A percentile compares a stretch with the other conserved stretches of the same genome.
Evolutionary conservation across 2,888 invertebrate genomes (phyloP).

Genomic region (Orthonychiurus folsomi): DNA sequence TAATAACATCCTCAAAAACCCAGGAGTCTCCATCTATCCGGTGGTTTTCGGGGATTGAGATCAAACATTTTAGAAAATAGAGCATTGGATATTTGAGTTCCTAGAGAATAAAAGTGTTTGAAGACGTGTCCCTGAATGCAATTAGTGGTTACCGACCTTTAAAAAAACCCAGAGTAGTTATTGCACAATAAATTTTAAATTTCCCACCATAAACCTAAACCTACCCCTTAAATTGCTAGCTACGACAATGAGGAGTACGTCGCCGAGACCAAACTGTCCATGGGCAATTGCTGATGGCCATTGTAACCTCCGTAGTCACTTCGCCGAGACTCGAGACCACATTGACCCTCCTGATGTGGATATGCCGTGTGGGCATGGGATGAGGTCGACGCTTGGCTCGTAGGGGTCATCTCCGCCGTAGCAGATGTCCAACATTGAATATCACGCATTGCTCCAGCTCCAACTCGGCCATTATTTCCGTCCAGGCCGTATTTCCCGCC

Average conservation of each 20-base stretch:
- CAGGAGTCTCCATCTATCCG: too few relatives aligned
- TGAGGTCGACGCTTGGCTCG: not conserved
- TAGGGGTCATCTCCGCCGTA: not conserved
- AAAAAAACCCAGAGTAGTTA: too few relatives aligned
- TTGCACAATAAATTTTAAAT: not conserved
- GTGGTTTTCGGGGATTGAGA: too few relatives aligned
- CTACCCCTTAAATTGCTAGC: slow-evolving; percentile 9
- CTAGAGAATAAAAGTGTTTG: too few relatives aligned
- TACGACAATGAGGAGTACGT: slow-evolving; percentile 33
- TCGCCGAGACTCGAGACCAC: slow-evolving; percentile 36
- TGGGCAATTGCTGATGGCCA: slow-evolving; percentile 29
- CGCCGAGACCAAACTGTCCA: slow-evolving; percentile 38
- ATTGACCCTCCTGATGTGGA: slow-evolving; percentile 38
- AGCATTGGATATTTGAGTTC: too few relatives aligned
- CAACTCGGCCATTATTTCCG: not conserved
- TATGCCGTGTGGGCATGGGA: slow-evolving; percentile 16
- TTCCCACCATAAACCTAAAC: slow-evolving; percentile 1
- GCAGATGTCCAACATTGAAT: not conserved
- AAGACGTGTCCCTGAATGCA: too few relatives aligned
- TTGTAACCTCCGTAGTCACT: slow-evolving; percentile 31
- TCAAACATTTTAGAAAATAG: too few relatives aligned
- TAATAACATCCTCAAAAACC: too few relatives aligned
- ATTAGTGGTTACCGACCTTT: too few relatives aligned
- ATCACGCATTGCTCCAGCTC: not conserved
- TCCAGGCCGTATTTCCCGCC: not conserved